phyloP scores from a whole-genome alignment of 2,797 vertebrate species.

The Cirrhinus mrigala region DNA sequence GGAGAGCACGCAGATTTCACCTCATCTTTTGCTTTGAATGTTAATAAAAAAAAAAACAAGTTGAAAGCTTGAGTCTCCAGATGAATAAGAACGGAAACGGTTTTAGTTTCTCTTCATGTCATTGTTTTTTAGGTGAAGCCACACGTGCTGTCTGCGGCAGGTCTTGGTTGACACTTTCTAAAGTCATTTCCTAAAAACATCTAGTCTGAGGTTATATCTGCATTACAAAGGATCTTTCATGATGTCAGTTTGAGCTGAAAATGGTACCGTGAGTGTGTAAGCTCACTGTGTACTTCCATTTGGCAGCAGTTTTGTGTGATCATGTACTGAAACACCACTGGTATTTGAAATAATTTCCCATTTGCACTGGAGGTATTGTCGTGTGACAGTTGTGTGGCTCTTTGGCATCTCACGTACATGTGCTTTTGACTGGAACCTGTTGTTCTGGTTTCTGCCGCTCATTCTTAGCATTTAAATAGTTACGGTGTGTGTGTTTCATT shows the following conservation, averaged over 20 bases:
- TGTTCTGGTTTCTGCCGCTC: constrained; percentile 16
- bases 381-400: not conserved
- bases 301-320: not conserved
- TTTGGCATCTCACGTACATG: not conserved
- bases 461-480: not conserved
- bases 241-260: not conserved
- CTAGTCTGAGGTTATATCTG: constrained; percentile 26
- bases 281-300: not conserved
- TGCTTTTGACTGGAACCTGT: constrained; percentile 13
- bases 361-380: not conserved
- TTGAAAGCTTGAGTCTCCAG: not conserved
- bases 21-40: not conserved
- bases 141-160: constrained; percentile 21
- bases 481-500: not conserved
- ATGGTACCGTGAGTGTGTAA: not conserved
- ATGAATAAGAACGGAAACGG: not conserved
- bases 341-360: not conserved
- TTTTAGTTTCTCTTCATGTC: not conserved
- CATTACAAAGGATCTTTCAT: constrained; percentile 6
- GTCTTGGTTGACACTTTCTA: constrained; percentile 26
- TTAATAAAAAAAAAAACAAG: not conserved
- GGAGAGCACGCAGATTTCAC: not conserved
- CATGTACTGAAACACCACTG: not conserved
- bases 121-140: constrained; percentile 26
- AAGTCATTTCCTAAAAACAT: constrained; percentile 42